phyloP scores from a whole-genome alignment of 2,797 vertebrate species.

The Enteromius anoplus region DNA sequence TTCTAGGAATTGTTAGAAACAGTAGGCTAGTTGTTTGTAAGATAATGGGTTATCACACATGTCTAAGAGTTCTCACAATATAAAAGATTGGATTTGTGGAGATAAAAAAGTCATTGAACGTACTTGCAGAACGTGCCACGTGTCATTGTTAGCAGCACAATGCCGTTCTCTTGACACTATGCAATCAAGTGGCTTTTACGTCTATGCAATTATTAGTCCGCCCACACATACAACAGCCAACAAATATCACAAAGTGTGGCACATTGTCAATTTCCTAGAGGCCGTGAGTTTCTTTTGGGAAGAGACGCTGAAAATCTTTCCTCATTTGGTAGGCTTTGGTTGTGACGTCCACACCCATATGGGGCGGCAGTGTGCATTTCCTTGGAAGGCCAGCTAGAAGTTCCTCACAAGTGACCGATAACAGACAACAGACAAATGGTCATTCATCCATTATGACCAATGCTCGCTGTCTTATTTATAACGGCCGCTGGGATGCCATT shows the following conservation, averaged over 20 bases:
- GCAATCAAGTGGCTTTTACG: constrained; percentile 15
- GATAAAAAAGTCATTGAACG: not conserved
- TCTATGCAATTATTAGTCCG: constrained; percentile 4
- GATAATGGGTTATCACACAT: constrained; percentile 1
- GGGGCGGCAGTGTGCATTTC: constrained; percentile 50
- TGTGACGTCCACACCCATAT: constrained; percentile 49
- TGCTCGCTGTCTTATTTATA: constrained; percentile 65
- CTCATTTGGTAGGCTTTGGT: constrained; percentile 44
- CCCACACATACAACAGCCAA: constrained; percentile 10
- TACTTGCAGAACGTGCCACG: not conserved
- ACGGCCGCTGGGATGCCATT: constrained; percentile 60
- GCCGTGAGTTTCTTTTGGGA: constrained; percentile 3
- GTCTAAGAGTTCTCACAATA: not conserved
- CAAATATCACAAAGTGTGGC: constrained; percentile 1
- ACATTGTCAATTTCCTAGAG: constrained; percentile 21
- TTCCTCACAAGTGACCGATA: constrained; percentile 41
- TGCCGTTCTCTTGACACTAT: constrained; percentile 1
- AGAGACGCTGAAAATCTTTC: constrained; percentile 21
- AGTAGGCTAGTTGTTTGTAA: not conserved
- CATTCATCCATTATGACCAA: constrained; percentile 64
- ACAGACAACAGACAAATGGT: constrained; percentile 53
- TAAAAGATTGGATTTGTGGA: not conserved
- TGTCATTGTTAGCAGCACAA: not conserved
- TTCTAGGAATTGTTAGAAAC: not conserved
- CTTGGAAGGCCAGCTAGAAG: constrained; percentile 64